phyloP scores from a whole-genome alignment of 2,797 vertebrate species.

The Yasuhikotakia modesta region DNA sequence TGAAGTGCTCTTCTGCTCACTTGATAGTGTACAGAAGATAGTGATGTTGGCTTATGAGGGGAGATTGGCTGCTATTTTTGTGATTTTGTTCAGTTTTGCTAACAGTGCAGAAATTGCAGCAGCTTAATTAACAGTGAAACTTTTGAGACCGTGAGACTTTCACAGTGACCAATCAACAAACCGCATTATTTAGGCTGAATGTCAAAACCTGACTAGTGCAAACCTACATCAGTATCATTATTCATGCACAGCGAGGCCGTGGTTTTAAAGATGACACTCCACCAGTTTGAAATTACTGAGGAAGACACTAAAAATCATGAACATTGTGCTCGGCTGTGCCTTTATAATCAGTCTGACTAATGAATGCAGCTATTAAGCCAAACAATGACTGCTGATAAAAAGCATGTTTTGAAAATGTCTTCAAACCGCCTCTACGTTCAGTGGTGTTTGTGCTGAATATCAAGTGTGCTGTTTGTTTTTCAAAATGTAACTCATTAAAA shows the following conservation, averaged over 20 bases:
- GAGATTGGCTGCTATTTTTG: too few species aligned
- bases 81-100: too few species aligned
- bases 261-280: slow-evolving; percentile 31
- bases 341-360: slow-evolving; percentile 31
- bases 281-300: slow-evolving; percentile 24
- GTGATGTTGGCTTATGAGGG: too few species aligned
- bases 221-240: slow-evolving; percentile 39
- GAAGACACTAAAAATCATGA: slow-evolving; percentile 25
- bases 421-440: neutral
- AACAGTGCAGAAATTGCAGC: neutral
- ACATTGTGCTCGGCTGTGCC: slow-evolving; percentile 20
- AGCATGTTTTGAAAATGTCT: slow-evolving; percentile 30
- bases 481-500: slow-evolving; percentile 14
- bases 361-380: slow-evolving; percentile 28
- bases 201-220: slow-evolving; percentile 16
- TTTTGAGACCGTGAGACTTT: neutral
- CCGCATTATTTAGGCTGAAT: slow-evolving; percentile 22
- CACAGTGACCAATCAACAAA: slow-evolving; percentile 11
- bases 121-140: neutral
- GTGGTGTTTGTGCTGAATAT: neutral
- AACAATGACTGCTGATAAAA: slow-evolving; percentile 40
- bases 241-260: slow-evolving; percentile 13
- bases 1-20: neutral
- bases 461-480: slow-evolving; percentile 2
- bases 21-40: too few species aligned